Evolutionary conservation across 2,113 vertebrate genomes (phyloP).

Genomic region (Myotis yumanensis): DNA sequence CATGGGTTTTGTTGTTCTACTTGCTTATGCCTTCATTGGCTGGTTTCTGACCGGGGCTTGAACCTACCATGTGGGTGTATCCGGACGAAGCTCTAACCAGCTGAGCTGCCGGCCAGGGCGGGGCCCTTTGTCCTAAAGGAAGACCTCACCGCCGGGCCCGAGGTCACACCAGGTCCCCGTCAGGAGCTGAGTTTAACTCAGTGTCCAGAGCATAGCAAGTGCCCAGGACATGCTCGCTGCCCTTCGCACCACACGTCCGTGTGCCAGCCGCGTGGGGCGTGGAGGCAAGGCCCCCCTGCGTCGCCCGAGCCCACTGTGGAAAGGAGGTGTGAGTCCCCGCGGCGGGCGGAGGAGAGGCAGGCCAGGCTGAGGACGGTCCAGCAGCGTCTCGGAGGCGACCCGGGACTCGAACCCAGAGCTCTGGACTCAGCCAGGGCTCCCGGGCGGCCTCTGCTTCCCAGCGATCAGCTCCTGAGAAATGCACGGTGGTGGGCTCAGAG

Average conservation of each 20-base stretch:
- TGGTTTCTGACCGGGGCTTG: not conserved
- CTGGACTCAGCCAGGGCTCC: not conserved
- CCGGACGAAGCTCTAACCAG: not conserved
- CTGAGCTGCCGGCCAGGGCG: too few relatives aligned
- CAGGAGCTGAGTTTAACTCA: not conserved
- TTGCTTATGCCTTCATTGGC: not conserved
- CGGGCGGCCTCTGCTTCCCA: fast-evolving
- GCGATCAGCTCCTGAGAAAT: not conserved
- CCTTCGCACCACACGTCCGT: fast-evolving
- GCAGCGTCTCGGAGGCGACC: fast-evolving
- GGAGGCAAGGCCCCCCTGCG: not conserved
- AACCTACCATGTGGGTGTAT: not conserved
- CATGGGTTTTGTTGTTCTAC: not conserved
- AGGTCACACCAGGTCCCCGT: not conserved
- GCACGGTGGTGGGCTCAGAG: not conserved
- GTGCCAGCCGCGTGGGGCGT: fast-evolving
- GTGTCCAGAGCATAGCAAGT: not conserved
- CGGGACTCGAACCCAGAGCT: not conserved
- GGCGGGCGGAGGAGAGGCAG: fast-evolving
- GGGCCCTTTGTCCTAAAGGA: not conserved
- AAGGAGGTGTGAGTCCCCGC: not conserved
- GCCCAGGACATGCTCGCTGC: fast-evolving
- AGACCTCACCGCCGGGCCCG: not conserved
- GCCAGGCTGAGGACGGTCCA: not conserved
- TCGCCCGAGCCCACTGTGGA: fast-evolving